phyloP scores from a whole-genome alignment of 2,113 vertebrate species.

The Semicossyphus pulcher region DNA sequence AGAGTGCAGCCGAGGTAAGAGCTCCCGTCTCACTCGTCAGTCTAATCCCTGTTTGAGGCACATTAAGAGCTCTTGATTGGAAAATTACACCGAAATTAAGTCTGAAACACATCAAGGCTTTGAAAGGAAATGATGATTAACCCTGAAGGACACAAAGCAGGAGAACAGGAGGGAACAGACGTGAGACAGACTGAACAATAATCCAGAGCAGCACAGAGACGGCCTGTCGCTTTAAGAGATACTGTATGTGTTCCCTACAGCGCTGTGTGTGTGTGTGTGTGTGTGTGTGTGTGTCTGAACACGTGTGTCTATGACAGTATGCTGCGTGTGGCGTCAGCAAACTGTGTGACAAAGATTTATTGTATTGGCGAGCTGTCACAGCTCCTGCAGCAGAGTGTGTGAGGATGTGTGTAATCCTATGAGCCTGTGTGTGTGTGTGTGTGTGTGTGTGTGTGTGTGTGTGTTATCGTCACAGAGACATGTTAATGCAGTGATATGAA shows the following conservation, averaged over 20 bases:
- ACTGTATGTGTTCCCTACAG: neutral
- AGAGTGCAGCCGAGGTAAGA: neutral
- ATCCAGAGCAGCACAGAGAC: neutral
- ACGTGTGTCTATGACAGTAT: neutral
- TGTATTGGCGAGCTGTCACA: neutral
- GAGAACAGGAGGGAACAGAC: no score
- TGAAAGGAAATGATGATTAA: conserved; percentile 11
- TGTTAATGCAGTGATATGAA: conserved; percentile 16
- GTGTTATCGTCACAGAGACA: neutral
- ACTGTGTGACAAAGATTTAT: conserved; percentile 24
- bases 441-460: conserved; percentile 1
- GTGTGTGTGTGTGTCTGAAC: neutral
- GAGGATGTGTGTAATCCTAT: neutral
- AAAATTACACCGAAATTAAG: conserved; percentile 1
- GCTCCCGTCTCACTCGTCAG: neutral
- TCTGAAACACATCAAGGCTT: no score
- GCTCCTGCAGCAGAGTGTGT: neutral
- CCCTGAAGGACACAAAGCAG: no score
- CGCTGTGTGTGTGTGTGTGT: neutral
- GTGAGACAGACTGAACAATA: no score
- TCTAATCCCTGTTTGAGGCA: no score
- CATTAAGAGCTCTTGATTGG: conserved; percentile 3
- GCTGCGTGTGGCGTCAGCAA: conserved; percentile 7
- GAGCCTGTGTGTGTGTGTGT: neutral
- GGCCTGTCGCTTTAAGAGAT: neutral